Percentiles rank a stretch among this genome's conserved stretches.
Conservation (phyloP, 2,113 vertebrate species). For the Caretta caretta region DNA sequence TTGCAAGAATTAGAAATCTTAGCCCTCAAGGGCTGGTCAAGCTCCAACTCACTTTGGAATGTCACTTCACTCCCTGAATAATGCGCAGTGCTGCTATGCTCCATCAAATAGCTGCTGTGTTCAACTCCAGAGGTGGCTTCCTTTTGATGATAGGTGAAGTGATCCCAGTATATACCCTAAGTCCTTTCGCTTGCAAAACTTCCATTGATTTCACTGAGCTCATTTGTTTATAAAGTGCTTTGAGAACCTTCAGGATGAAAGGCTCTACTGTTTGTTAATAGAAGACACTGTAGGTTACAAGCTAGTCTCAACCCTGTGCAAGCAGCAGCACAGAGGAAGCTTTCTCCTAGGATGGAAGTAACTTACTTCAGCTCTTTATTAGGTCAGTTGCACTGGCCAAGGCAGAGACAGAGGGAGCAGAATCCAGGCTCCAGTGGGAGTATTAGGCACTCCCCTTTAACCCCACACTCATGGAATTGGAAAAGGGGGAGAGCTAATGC, state of each 20-base stretch:
- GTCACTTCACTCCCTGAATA: neutral
- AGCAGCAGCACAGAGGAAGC: neutral
- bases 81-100: too few relatives aligned
- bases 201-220: neutral
- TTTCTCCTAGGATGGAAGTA: neutral
- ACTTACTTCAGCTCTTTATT: neutral
- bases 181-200: neutral
- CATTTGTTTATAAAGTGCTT: neutral
- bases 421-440: neutral
- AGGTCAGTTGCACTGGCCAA: too few relatives aligned
- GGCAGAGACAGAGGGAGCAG: neutral
- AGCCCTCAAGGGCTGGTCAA: neutral
- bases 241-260: neutral
- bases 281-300: neutral
- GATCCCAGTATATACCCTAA: neutral
- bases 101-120: neutral
- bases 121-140: neutral
- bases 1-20: neutral
- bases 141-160: neutral
- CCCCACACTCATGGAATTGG: neutral
- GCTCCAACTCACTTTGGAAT: neutral
- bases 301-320: neutral
- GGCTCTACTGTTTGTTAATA: neutral
- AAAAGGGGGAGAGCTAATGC: accelerated
- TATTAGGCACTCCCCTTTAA: neutral